Evolutionary conservation across 2,797 vertebrate species (phyloP).

Genomic region (Kryptopterus vitreolus): DNA sequence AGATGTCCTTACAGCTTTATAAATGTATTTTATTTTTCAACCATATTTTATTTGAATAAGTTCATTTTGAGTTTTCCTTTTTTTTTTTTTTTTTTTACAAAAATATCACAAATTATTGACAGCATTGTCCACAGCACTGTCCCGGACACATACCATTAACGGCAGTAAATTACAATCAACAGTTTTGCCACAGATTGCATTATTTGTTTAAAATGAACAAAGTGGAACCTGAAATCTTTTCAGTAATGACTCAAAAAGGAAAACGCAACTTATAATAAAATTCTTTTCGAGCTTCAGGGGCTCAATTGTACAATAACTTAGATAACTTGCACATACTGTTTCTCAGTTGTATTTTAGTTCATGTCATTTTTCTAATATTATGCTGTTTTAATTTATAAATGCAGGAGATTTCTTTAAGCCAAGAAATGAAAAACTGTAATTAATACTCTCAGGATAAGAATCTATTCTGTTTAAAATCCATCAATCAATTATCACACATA

Average conservation of each 20-base stretch:
- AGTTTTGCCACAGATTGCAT: background rate
- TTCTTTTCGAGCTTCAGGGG: background rate
- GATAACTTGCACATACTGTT: background rate
- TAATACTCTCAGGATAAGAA: background rate
- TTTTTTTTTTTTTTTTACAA: slow-evolving; percentile 40
- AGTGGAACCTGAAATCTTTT: background rate
- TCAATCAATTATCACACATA: background rate
- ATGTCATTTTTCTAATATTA: background rate
- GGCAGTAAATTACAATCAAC: slow-evolving; percentile 42
- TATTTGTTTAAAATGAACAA: background rate
- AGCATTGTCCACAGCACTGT: slow-evolving; percentile 37
- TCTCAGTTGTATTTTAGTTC: background rate
- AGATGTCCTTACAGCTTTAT: background rate
- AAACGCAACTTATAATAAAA: slow-evolving; percentile 4
- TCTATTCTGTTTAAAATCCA: background rate
- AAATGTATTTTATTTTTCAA: slow-evolving; percentile 9
- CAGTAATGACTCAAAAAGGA: background rate
- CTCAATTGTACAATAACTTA: background rate
- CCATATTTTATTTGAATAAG: slow-evolving; percentile 38
- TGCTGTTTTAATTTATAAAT: background rate
- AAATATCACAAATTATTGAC: slow-evolving; percentile 50
- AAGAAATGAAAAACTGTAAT: background rate
- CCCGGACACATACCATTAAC: slow-evolving; percentile 17
- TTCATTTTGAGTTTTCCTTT: too few relatives aligned
- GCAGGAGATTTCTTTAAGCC: background rate